Base-by-base conservation (phyloP, 2,113 vertebrate genomes). In the Calidris pygmaea region DNA sequence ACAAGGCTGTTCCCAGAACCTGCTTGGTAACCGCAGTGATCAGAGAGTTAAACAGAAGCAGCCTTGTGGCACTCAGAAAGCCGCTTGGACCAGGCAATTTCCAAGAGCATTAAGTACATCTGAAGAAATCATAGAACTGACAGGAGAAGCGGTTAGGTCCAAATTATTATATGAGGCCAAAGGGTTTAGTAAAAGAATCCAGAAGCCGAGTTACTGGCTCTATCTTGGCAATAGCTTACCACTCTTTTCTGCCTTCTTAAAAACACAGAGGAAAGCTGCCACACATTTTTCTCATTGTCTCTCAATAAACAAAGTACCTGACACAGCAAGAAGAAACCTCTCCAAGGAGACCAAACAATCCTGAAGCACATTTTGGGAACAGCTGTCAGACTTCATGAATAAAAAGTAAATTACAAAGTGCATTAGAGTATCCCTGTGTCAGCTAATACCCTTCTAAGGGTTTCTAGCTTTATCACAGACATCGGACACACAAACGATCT, bases 381-480 rank as follows among this genome's bases (percentile, higher is more conserved):
- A 89, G 73, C 74, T 85, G 68, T 82, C n/a, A 79, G 74, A 41
- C 41, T 27, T 96, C 50, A 71, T 81, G 71, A 96, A 96, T 90
- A 96, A 85, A 60, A 93, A 66, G 52, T 59, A 58, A 93, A 83
- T 93, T 85, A 81, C 75, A 23, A 89, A 95, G 68, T 78, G 34
- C 78, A 91, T 91, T 80, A 87, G 43, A 74, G 37, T 87, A 93
- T 86, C 62, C 16, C 56, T 77, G 67, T 90, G 74, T 83, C 89
- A 89, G 76, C 85, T 97, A 92, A 95, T 91, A 94, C 74, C n/a
- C 39, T 84, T 17, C 0, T 4, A 89, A 95, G 53, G 14, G 30
- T 83, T 97, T 86, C 72, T 85, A 56, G 74, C 87, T 95, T 91
- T 93, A 55, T 90, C 71, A 37, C 35, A 92, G 83, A 48, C 27